These are phyloP conservation scores for Spilarctia lutea DNA, from an alignment of 2,888 invertebrate species.

Conservation along the genomic window DNA sequence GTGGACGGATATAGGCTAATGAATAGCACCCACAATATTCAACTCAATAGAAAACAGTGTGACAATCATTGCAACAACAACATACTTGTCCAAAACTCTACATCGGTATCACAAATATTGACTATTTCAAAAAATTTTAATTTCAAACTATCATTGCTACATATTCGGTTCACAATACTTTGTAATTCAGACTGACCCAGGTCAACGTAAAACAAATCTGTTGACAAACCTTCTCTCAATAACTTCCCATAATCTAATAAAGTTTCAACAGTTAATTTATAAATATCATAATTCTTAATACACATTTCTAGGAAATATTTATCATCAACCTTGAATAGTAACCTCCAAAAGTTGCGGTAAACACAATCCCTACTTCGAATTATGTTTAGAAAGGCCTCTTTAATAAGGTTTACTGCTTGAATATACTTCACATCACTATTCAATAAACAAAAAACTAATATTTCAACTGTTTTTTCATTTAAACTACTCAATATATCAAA, in stretches of 20 bases:
- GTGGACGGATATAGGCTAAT: too few relatives aligned
- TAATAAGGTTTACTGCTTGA: constrained; percentile 54
- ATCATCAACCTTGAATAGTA: constrained; percentile 64
- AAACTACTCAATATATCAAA: constrained; percentile 62
- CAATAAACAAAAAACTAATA: constrained; percentile 68
- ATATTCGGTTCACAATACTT: constrained; percentile 73
- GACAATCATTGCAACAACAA: constrained; percentile 26
- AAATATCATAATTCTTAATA: constrained; percentile 66
- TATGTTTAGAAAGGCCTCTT: constrained; percentile 55
- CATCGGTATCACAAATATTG: constrained; percentile 71
- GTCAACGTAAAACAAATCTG: constrained; percentile 78
- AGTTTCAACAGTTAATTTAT: constrained; percentile 66
- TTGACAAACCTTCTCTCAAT: constrained; percentile 69
- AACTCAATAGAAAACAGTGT: too few relatives aligned
- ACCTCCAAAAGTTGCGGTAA: constrained; percentile 71
- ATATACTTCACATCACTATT: constrained; percentile 59
- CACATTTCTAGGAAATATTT: constrained; percentile 66
- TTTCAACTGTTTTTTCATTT: constrained; percentile 61
- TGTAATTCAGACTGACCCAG: constrained; percentile 83
- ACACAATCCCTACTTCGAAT: constrained; percentile 59
- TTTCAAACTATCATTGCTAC: constrained; percentile 70
- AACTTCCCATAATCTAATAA: constrained; percentile 76
- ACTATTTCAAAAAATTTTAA: constrained; percentile 77
- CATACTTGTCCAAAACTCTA: constrained; percentile 76
- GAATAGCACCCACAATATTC: too few relatives aligned